Percentiles rank a stretch among this genome's conserved stretches.
Conservation (phyloP, 2,888 invertebrate species). For the Lasius fuliginosus region DNA sequence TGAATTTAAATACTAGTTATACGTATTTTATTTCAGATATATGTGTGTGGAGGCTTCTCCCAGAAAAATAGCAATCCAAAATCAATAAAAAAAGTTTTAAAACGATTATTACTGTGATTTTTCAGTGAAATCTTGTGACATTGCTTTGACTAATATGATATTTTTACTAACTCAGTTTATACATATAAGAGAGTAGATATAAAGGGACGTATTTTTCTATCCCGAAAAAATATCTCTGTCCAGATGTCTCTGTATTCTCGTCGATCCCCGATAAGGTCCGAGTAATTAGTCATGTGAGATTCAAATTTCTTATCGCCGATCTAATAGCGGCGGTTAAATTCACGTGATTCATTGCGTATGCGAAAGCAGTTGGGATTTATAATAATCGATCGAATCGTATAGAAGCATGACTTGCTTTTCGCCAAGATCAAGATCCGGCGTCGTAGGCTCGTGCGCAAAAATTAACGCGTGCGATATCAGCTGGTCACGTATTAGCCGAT, state of each 20-base stretch:
- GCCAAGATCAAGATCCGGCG: slow-evolving; percentile 13
- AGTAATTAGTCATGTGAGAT: slow-evolving; percentile 67
- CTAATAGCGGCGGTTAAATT: slow-evolving; percentile 55
- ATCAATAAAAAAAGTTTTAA: too few relatives aligned
- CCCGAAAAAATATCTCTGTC: slow-evolving; percentile 66
- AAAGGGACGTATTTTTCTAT: slow-evolving; percentile 65
- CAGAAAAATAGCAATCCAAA: too few relatives aligned
- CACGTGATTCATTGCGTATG: slow-evolving; percentile 41
- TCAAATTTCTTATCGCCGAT: slow-evolving; percentile 63
- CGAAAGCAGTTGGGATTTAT: slow-evolving; percentile 36
- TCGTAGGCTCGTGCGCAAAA: slow-evolving; percentile 32
- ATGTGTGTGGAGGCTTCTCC: background rate
- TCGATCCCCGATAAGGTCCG: slow-evolving; percentile 66
- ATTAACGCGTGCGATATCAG: slow-evolving; percentile 12
- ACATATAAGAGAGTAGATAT: slow-evolving; percentile 39
- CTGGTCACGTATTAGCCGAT: slow-evolving; percentile 1
- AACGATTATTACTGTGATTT: too few relatives aligned
- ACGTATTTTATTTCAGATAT: background rate
- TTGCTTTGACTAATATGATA: background rate
- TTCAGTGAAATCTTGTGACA: too few relatives aligned
- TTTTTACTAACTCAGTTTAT: slow-evolving; percentile 48
- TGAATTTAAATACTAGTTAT: background rate
- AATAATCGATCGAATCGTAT: slow-evolving; percentile 36
- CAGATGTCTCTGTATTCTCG: slow-evolving; percentile 55
- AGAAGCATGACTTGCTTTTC: background rate